Evolutionary conservation across 2,113 vertebrate genomes (phyloP), one percentile per base, ranked within the genome.

Genomic region (Proterorhinus semilunaris): DNA sequence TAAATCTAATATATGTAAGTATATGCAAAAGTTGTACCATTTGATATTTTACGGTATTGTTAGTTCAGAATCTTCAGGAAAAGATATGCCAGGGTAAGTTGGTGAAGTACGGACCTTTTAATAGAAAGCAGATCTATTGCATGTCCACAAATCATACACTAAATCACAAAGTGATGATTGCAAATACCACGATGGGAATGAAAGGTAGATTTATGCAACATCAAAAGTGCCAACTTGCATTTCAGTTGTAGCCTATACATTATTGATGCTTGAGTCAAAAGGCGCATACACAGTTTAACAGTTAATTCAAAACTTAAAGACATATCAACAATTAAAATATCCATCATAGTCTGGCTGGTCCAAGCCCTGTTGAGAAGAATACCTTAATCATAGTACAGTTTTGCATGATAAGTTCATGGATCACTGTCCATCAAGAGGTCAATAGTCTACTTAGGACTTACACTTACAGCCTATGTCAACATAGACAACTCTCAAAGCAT

Each of bases 91-190:
- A 53, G 36, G 46, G 11, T 71, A 73, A 44, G 16, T 63, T 85
- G 85, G 83, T 93, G 91, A 91, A 91, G 90, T 90, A 85, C 90
- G 74, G 83, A 89, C 68, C 90, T 93, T 61, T 93, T 92, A 92
- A 93, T 93, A 92, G 83, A 92, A 91, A 93, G 91, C 91, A 90
- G 78, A 87, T 81, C 90, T 91, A 91, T 91, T 92, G 90, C 91
- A 91, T 91, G 90, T 84, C 90, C 92, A 91, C 76, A 86, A 92
- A 91, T 86, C 76, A 84, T 79, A 79, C 87, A 86, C 58, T 82
- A 62, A 81, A 90, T 83, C 87, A 90, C 85, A 88, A 83, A 86
- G 68, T 83, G 81, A 75, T 83, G 85, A 82, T 78, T 77, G 79
- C 68, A 87, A 79, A 88, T 78, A 88, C 76, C 74, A 84, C 75